These are phyloP conservation scores for Microplitis mediator DNA, from an alignment of 1,140 invertebrate genomes.

Conservation along the genomic window DNA sequence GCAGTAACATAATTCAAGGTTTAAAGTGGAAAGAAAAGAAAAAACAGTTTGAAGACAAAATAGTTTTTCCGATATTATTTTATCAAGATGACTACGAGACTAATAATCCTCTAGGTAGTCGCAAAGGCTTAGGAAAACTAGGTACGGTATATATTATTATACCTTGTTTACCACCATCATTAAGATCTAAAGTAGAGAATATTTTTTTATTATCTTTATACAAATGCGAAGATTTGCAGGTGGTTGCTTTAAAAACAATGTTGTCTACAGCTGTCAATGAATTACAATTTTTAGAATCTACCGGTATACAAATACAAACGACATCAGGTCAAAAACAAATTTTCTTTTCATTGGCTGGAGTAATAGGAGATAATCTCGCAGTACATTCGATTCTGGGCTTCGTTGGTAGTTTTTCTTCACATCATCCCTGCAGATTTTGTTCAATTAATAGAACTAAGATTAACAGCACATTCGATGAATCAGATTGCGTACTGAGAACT, in stretches of 20 bases:
- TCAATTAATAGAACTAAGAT: not conserved
- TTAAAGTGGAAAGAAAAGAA: not conserved
- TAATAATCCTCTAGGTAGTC: constrained; percentile 34
- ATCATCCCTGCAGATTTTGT: constrained; percentile 24
- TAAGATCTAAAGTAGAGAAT: constrained; percentile 33
- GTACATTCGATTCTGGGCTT: constrained; percentile 23
- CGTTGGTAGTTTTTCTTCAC: constrained; percentile 6
- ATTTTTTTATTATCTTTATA: constrained; percentile 29
- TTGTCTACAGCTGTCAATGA: constrained; percentile 20
- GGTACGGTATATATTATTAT: constrained; percentile 30
- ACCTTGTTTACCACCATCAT: constrained; percentile 24
- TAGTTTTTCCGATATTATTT: constrained; percentile 5
- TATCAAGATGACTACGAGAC: constrained; percentile 13
- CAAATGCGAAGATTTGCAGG: constrained; percentile 25
- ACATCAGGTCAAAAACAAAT: constrained; percentile 8
- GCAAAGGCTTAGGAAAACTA: constrained; percentile 33
- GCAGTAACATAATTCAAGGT: not conserved
- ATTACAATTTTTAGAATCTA: constrained; percentile 22
- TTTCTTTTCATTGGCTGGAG: constrained; percentile 25
- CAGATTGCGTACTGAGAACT: constrained; percentile 23
- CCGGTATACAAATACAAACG: not conserved
- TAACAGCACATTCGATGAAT: not conserved
- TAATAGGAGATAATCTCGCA: constrained; percentile 27
- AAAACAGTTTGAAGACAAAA: constrained; percentile 4
- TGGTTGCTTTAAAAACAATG: constrained; percentile 25